Evolutionary conservation across 1,140 invertebrate genomes (phyloP).

Genomic region (Pseudoatta argentina): DNA sequence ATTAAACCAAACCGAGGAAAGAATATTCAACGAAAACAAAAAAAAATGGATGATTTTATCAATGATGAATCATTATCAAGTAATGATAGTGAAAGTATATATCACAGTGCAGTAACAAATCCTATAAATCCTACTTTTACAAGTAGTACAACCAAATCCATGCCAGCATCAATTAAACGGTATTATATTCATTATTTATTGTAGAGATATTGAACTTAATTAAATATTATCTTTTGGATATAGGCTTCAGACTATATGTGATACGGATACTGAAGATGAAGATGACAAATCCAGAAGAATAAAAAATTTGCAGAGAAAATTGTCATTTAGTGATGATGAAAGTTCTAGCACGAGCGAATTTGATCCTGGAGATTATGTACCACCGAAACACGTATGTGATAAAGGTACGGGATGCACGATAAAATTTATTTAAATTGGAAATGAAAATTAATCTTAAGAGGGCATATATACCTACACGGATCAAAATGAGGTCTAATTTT

Average conservation of each 20-base stretch:
- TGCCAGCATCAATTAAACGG: constrained; percentile 25
- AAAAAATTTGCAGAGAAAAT: constrained; percentile 67
- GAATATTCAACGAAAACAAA: constrained; percentile 53
- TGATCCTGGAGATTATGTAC: constrained; percentile 83
- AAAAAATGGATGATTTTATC: constrained; percentile 76
- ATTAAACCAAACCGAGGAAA: constrained; percentile 54
- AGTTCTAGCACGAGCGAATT: constrained; percentile 83
- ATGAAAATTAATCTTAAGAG: not conserved
- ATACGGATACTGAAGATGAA: constrained; percentile 79
- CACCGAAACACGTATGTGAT: constrained; percentile 71
- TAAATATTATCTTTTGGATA: constrained; percentile 39
- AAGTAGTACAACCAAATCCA: constrained; percentile 50
- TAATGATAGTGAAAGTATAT: constrained; percentile 75
- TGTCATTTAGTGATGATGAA: constrained; percentile 80
- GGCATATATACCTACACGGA: too few relatives aligned
- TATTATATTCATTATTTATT: constrained; percentile 14
- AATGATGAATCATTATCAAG: constrained; percentile 76
- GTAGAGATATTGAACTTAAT: constrained; percentile 3
- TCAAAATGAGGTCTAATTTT: too few relatives aligned
- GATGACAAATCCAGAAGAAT: constrained; percentile 44
- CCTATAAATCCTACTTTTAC: constrained; percentile 43
- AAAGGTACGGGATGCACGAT: constrained; percentile 69
- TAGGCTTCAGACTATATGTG: constrained; percentile 79
- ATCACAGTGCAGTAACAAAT: constrained; percentile 81
- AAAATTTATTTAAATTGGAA: not conserved